Percentiles rank a stretch among this genome's conserved stretches.
phyloP scores from a whole-genome alignment of 1,140 invertebrate genomes.

The Trachymyrmex septentrionalis region DNA sequence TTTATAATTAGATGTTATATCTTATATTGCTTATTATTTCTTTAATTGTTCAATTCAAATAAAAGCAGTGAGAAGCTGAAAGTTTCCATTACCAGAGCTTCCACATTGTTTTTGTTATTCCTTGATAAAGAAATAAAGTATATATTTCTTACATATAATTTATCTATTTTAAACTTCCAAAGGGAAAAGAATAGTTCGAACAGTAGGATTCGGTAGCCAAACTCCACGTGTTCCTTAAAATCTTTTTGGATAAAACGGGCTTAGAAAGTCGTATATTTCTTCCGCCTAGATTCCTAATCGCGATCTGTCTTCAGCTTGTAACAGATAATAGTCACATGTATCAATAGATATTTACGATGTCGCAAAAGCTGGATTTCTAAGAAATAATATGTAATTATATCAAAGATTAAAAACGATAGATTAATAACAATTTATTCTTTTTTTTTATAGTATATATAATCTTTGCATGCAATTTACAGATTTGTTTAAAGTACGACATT shows the following conservation, averaged over 20 bases:
- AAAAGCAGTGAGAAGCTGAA: not conserved
- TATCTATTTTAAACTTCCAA: not conserved
- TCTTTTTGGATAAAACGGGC: conserved; percentile 65
- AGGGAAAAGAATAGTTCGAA: conserved; percentile 3
- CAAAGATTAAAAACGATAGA: not conserved
- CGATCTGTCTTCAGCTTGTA: conserved; percentile 70
- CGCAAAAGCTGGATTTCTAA: conserved; percentile 11
- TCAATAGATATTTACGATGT: conserved; percentile 46
- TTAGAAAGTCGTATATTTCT: conserved; percentile 78
- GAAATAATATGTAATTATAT: not conserved
- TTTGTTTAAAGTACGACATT: not conserved
- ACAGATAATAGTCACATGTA: conserved; percentile 42
- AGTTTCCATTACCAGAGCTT: not conserved
- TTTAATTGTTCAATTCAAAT: not conserved
- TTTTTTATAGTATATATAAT: not conserved
- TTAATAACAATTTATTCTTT: not conserved
- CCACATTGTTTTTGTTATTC: not conserved
- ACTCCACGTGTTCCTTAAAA: conserved; percentile 49
- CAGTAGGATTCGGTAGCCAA: conserved; percentile 34
- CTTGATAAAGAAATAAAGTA: not conserved
- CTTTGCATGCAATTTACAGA: not conserved
- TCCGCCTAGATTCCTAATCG: conserved; percentile 54
- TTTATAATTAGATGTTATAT: not conserved
- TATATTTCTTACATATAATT: conserved; percentile 5
- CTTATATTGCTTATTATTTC: not conserved